These are phyloP conservation scores for Mesorhabditis sp. DNA, from an alignment of 2,888 invertebrate species.

Conservation along the genomic window DNA sequence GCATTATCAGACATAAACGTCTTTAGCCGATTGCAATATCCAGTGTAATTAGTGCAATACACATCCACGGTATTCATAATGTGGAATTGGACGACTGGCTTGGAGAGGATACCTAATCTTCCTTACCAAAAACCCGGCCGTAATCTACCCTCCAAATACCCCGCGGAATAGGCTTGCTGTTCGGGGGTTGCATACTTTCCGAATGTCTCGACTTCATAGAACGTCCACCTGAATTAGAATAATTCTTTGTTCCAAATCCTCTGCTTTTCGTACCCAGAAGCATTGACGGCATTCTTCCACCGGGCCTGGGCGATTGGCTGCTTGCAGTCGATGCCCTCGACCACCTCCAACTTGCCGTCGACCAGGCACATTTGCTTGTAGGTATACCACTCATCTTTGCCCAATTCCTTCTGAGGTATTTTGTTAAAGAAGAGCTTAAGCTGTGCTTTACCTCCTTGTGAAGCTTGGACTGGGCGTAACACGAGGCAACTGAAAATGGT, in stretches of 20 bases:
- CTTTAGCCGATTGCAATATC: slow-evolving; percentile 45
- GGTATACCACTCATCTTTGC: slow-evolving; percentile 44
- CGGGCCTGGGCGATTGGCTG: slow-evolving; percentile 50
- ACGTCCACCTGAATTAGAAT: slow-evolving; percentile 32
- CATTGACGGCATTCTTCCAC: slow-evolving; percentile 52
- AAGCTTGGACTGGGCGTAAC: too few relatives aligned
- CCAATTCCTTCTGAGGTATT: slow-evolving; percentile 9
- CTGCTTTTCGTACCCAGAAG: slow-evolving; percentile 34
- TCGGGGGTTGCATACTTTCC: slow-evolving; percentile 29
- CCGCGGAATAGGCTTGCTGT: slow-evolving; percentile 54
- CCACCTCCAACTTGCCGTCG: slow-evolving; percentile 36
- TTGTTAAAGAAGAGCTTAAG: too few relatives aligned
- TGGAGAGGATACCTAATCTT: slow-evolving; percentile 29
- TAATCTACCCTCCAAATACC: slow-evolving; percentile 44
- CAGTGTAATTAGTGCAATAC: slow-evolving; percentile 52
- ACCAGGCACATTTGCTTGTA: slow-evolving; percentile 51
- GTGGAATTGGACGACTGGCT: slow-evolving; percentile 39
- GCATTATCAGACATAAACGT: slow-evolving; percentile 44
- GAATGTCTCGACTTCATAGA: slow-evolving; percentile 47
- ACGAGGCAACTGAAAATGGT: too few relatives aligned
- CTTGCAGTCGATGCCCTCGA: slow-evolving; percentile 41
- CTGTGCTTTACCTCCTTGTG: too few relatives aligned
- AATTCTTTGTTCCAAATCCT: too few relatives aligned
- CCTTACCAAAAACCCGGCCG: neutral
- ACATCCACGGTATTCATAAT: slow-evolving; percentile 40